A percentile compares a stretch with the other conserved stretches of the same genome.
Evolutionary conservation across 2,888 invertebrate species (phyloP).

Genomic region (Nemoura dubitans): DNA sequence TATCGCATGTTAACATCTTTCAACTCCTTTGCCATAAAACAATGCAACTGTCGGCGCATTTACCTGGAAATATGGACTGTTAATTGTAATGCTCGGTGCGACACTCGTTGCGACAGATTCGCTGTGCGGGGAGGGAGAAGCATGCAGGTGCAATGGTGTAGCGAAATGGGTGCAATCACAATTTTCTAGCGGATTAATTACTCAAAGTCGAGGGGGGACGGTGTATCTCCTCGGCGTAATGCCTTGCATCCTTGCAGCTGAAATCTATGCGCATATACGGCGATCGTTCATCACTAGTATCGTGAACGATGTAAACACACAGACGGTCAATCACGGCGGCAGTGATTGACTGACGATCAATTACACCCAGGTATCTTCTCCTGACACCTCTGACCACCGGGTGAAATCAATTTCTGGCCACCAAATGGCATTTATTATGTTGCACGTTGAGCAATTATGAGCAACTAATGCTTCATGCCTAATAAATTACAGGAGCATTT

Average conservation of each 20-base stretch:
- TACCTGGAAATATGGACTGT: neutral
- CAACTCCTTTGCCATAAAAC: neutral
- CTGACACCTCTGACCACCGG: conserved; percentile 7
- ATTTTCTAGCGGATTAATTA: neutral
- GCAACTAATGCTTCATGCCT: conserved; percentile 9
- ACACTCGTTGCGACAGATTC: neutral
- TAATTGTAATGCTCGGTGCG: neutral
- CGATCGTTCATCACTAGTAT: neutral
- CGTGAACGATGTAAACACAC: neutral
- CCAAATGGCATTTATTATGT: neutral
- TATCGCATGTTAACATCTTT: neutral
- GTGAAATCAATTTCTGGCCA: neutral
- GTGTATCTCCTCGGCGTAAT: too few relatives aligned
- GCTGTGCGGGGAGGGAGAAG: neutral
- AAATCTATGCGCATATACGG: neutral
- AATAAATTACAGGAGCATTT: conserved; percentile 34
- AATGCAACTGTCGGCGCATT: neutral
- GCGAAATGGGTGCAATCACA: neutral
- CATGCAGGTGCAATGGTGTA: neutral
- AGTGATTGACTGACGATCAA: neutral
- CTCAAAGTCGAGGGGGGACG: neutral
- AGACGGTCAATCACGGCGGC: neutral
- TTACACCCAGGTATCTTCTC: neutral
- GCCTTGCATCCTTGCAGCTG: neutral
- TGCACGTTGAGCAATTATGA: neutral